Percentiles rank a stretch among this genome's conserved stretches.
These are phyloP conservation scores for Craniophora ligustri DNA, from an alignment of 2,888 invertebrate genomes.

Conservation along the genomic window DNA sequence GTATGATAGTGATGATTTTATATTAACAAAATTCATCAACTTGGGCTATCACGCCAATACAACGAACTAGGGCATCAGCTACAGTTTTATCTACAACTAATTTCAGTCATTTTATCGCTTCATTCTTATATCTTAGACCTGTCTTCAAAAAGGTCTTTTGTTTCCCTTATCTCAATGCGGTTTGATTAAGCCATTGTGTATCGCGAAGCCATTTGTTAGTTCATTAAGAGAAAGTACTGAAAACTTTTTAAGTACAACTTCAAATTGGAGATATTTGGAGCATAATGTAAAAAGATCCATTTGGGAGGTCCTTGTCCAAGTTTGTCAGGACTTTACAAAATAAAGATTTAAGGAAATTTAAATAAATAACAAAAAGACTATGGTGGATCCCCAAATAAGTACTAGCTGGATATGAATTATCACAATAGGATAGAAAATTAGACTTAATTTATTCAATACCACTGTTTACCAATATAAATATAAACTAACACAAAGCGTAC, in stretches of 20 bases:
- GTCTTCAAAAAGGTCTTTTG: conserved; percentile 67
- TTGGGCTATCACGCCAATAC: too few species aligned
- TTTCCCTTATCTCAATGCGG: conserved; percentile 80
- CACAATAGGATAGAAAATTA: too few species aligned
- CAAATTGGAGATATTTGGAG: conserved; percentile 50
- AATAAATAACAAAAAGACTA: too few species aligned
- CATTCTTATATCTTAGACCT: conserved; percentile 14
- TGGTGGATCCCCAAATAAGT: too few species aligned
- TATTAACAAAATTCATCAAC: too few species aligned
- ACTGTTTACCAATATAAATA: too few species aligned
- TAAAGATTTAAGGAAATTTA: conserved; percentile 16
- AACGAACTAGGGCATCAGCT: too few species aligned
- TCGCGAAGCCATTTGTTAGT: conserved; percentile 78
- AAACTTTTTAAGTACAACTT: conserved; percentile 55
- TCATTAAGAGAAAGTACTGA: conserved; percentile 65
- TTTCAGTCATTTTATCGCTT: neutral
- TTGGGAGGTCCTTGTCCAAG: conserved; percentile 25
- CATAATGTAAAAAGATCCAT: conserved; percentile 32
- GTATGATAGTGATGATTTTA: too few species aligned
- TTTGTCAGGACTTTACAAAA: conserved; percentile 34
- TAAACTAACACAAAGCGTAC: too few species aligned
- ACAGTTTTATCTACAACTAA: neutral
- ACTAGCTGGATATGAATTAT: too few species aligned
- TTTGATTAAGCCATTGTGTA: conserved; percentile 82
- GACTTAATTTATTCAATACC: too few species aligned